Conservation (phyloP, 2,888 invertebrate species). For the Tinea semifulvella region DNA sequence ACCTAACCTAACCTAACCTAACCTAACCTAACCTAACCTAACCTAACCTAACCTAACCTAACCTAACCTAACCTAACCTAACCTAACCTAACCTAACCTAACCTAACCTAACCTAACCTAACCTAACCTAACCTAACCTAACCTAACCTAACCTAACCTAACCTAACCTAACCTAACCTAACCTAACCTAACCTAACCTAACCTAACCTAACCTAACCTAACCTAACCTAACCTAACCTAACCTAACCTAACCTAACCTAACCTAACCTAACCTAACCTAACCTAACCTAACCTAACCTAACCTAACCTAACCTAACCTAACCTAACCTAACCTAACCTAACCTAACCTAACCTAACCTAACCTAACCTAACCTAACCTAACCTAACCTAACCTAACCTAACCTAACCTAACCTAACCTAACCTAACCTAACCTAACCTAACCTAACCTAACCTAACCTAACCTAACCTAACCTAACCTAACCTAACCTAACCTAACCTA, state of each 20-base stretch:
- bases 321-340: conserved; percentile 16
- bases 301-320: conserved; percentile 14
- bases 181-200: conserved; percentile 16
- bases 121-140: conserved; percentile 15
- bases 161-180: conserved; percentile 15
- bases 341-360: conserved; percentile 15
- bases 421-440: not conserved
- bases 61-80: conserved; percentile 15
- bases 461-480: conserved; percentile 1
- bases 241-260: conserved; percentile 19
- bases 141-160: conserved; percentile 14
- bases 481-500: not conserved
- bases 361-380: conserved; percentile 15
- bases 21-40: too few relatives aligned
- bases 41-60: conserved; percentile 15
- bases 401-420: not conserved
- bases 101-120: conserved; percentile 18
- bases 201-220: conserved; percentile 17
- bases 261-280: conserved; percentile 17
- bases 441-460: not conserved
- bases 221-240: conserved; percentile 19
- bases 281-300: conserved; percentile 14
- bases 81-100: conserved; percentile 17
- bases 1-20: too few relatives aligned
- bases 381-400: not conserved